These are phyloP conservation scores for Corella eumyota DNA, from an alignment of 23 tunicate genomes.

Conservation along the genomic window DNA sequence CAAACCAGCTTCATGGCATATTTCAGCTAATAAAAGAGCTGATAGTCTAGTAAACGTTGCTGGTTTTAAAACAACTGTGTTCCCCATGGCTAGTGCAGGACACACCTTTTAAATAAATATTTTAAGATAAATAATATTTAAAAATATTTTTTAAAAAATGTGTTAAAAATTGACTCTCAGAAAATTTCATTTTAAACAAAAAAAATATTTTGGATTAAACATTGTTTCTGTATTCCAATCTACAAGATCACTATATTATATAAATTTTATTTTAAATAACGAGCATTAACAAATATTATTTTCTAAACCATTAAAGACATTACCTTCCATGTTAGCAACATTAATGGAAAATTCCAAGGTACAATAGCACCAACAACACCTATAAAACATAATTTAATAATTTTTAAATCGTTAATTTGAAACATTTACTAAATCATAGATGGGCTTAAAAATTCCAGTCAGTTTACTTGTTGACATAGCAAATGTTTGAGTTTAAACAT, in stretches of 20 bases:
- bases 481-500: too few species aligned
- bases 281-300: too few species aligned
- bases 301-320: too few species aligned
- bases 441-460: too few species aligned
- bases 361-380: constrained; percentile 97
- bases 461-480: too few species aligned
- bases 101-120: constrained; percentile 48
- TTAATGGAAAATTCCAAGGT: constrained; percentile 97
- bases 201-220: not conserved
- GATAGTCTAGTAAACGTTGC: constrained; percentile 85
- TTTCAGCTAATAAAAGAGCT: constrained; percentile 86
- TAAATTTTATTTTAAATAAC: too few species aligned
- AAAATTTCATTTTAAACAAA: not conserved
- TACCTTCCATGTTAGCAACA: constrained; percentile 98
- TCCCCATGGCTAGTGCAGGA: constrained; percentile 96
- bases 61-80: constrained; percentile 91
- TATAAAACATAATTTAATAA: constrained; percentile 1
- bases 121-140: not conserved
- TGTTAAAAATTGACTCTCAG: not conserved
- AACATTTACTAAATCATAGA: not conserved
- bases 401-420: not conserved
- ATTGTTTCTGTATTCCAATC: too few species aligned
- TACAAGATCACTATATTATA: too few species aligned
- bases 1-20: constrained; percentile 92
- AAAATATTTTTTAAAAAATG: not conserved